These are phyloP conservation scores for Mylabris sibirica DNA, from an alignment of 2,888 invertebrate genomes.

Conservation along the genomic window DNA sequence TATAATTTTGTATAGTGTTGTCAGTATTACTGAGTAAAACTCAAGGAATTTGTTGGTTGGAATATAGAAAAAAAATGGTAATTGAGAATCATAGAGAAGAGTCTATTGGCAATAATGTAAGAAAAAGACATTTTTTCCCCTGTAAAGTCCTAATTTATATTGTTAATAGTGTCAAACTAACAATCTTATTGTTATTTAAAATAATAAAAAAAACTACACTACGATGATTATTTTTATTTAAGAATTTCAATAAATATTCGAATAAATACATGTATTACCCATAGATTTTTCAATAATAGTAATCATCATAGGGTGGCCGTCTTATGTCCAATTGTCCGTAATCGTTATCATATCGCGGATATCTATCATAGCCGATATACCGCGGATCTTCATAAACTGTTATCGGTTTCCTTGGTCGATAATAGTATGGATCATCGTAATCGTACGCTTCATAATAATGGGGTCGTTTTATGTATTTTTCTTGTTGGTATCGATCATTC, in stretches of 20 bases:
- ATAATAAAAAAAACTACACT: constrained; percentile 9
- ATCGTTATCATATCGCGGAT: constrained; percentile 41
- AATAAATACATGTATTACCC: not conserved
- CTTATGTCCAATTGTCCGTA: constrained; percentile 46
- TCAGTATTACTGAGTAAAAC: constrained; percentile 25
- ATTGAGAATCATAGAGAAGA: not conserved
- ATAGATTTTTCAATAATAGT: constrained; percentile 19
- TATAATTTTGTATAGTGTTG: constrained; percentile 15
- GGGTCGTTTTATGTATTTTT: constrained; percentile 39
- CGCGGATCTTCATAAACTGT: constrained; percentile 60
- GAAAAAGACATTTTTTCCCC: constrained; percentile 5
- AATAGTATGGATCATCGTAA: constrained; percentile 19
- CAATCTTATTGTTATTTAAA: not conserved
- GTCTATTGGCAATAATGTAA: constrained; percentile 1
- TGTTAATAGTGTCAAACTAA: constrained; percentile 3
- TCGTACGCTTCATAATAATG: constrained; percentile 19
- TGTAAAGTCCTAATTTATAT: not conserved
- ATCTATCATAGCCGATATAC: constrained; percentile 34
- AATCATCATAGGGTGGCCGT: constrained; percentile 40
- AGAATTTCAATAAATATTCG: not conserved
- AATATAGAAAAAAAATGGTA: too few relatives aligned
- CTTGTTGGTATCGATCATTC: constrained; percentile 42
- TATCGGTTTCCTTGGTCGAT: constrained; percentile 46
- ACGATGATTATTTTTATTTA: not conserved
- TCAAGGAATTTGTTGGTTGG: constrained; percentile 25